Percentiles rank a stretch among this genome's conserved stretches.
Evolutionary conservation across 2,797 vertebrate genomes (phyloP).

Genomic region (Adelosebastes latens): DNA sequence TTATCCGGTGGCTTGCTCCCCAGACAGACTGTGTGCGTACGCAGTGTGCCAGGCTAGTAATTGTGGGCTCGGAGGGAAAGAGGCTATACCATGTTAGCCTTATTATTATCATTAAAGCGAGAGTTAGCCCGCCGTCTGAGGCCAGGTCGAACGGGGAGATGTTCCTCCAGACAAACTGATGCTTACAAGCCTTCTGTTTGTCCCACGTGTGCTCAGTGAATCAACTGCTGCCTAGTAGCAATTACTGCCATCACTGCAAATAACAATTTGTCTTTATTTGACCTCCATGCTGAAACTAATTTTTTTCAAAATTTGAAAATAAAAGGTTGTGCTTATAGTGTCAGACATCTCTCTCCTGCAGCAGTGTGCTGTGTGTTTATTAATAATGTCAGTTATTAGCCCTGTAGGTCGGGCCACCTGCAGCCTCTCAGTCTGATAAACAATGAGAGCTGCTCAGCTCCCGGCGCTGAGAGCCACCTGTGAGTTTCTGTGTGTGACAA

Average conservation of each 20-base stretch:
- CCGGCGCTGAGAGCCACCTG: not conserved
- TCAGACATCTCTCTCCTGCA: not conserved
- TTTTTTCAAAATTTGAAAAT: conserved; percentile 50
- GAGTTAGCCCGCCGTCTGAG: conserved; percentile 75
- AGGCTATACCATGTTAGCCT: conserved; percentile 71
- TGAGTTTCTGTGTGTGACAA: conserved; percentile 41
- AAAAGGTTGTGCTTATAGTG: conserved; percentile 29
- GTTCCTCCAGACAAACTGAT: conserved; percentile 72
- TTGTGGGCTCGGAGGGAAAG: conserved; percentile 75
- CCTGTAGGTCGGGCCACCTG: conserved; percentile 51
- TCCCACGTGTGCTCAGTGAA: conserved; percentile 56
- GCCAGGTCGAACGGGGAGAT: conserved; percentile 66
- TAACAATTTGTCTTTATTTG: conserved; percentile 70
- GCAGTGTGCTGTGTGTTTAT: conserved; percentile 12
- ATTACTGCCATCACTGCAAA: conserved; percentile 69
- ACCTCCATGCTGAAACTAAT: conserved; percentile 38
- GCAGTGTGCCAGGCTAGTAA: conserved; percentile 74
- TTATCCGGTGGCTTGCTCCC: conserved; percentile 75
- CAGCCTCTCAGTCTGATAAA: conserved; percentile 22
- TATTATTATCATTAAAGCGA: conserved; percentile 82
- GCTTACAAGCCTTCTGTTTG: conserved; percentile 65
- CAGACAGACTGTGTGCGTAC: conserved; percentile 76
- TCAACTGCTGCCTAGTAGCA: conserved; percentile 62
- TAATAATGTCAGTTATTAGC: conserved; percentile 43
- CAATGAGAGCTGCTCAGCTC: conserved; percentile 51